Percentiles rank a stretch among this genome's conserved stretches.
These are phyloP conservation scores for Loriculus beryllinus DNA, from an alignment of 2,797 vertebrate species.

Conservation along the genomic window DNA sequence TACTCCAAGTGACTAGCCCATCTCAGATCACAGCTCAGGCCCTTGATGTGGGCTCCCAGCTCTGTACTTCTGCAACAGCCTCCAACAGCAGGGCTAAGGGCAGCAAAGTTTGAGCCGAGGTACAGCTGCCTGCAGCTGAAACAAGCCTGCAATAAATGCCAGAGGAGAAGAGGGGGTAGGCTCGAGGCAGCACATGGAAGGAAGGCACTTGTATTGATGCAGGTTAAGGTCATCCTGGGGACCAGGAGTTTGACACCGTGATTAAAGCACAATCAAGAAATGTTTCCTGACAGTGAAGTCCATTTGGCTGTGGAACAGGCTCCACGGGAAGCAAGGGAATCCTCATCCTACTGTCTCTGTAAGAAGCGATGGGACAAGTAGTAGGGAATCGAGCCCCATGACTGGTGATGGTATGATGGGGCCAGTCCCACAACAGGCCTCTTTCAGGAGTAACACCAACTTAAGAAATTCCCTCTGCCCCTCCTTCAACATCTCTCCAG, in stretches of 20 bases:
- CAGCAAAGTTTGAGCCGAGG: neutral
- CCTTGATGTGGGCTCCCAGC: neutral
- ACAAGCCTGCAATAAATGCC: neutral
- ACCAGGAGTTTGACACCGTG: neutral
- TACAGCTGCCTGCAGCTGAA: neutral
- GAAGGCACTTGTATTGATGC: neutral
- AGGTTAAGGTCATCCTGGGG: neutral
- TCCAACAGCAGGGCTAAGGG: neutral
- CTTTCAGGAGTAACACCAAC: neutral
- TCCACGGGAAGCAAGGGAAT: neutral
- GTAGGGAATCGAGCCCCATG: neutral
- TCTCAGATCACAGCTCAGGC: neutral
- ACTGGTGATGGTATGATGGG: neutral
- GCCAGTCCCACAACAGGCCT: neutral
- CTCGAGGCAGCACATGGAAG: neutral
- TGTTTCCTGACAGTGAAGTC: conserved; percentile 27
- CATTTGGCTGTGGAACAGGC: neutral
- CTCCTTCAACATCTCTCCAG: neutral
- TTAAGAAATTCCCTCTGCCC: neutral
- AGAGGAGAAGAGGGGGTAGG: neutral
- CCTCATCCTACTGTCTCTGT: neutral
- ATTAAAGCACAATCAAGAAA: conserved; percentile 34
- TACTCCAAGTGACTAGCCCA: neutral
- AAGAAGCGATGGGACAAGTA: neutral
- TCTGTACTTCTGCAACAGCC: neutral